Percentiles rank a stretch among this genome's conserved stretches.
Evolutionary conservation across 2,888 invertebrate genomes (phyloP).

Genomic region (Cosmia trapezina): DNA sequence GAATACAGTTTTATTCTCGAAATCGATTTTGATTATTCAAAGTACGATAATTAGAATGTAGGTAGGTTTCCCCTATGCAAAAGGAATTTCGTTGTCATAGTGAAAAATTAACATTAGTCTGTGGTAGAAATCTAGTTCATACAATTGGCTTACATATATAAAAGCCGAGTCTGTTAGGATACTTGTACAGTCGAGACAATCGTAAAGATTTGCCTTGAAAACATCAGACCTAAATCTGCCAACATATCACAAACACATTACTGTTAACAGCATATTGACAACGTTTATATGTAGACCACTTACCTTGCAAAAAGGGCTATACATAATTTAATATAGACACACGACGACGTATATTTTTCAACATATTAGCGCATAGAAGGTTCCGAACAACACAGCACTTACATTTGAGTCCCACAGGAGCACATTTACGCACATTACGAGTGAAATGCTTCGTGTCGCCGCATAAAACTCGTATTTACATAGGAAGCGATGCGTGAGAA

Average conservation of each 20-base stretch:
- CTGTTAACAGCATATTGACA: conserved; percentile 24
- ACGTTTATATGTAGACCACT: conserved; percentile 40
- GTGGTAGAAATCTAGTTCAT: background rate
- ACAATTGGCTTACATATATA: conserved; percentile 2
- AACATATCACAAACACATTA: conserved; percentile 24
- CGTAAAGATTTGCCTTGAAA: conserved; percentile 24
- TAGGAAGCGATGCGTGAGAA: conserved; percentile 80
- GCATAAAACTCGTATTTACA: conserved; percentile 81
- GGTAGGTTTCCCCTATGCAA: background rate
- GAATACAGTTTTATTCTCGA: background rate
- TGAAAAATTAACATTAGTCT: too few species aligned
- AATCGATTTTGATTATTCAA: background rate
- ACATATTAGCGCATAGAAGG: conserved; percentile 51
- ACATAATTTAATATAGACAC: conserved; percentile 51
- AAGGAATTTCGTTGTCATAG: too few species aligned
- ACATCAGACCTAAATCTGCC: conserved; percentile 1
- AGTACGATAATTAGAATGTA: too few species aligned
- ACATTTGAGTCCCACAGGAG: conserved; percentile 56
- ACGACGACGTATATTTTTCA: conserved; percentile 35
- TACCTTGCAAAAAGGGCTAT: conserved; percentile 40
- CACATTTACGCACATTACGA: conserved; percentile 59
- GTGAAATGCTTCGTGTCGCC: conserved; percentile 63
- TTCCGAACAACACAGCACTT: conserved; percentile 57
- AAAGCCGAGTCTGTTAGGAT: background rate
- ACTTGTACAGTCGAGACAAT: conserved; percentile 11